These are phyloP conservation scores for Aphis gossypii DNA, from an alignment of 1,140 invertebrate genomes.

Conservation along the genomic window DNA sequence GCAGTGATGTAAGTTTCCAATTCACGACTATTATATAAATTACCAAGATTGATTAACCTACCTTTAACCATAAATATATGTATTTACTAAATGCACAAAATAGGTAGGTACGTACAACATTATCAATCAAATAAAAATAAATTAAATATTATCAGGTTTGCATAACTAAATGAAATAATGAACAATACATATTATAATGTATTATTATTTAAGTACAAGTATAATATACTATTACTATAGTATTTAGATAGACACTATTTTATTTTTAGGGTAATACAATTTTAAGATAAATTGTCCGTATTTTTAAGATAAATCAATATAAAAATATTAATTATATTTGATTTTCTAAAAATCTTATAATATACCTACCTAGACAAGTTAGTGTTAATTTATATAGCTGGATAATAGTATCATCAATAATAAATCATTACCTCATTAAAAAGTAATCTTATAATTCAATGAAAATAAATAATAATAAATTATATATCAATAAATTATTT, in stretches of 20 bases:
- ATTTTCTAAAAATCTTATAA: not conserved
- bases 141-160: not conserved
- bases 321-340: not conserved
- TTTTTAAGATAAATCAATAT: not conserved
- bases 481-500: not conserved
- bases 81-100: not conserved
- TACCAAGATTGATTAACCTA: not conserved
- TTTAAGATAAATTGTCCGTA: too few species aligned
- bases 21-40: not conserved
- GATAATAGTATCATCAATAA: too few species aligned
- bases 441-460: not conserved
- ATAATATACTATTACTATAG: too few species aligned
- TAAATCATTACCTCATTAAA: not conserved
- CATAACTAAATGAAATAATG: not conserved
- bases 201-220: not conserved
- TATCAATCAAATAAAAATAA: not conserved
- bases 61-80: not conserved
- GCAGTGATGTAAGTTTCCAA: not conserved
- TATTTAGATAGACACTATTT: not conserved
- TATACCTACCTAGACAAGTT: too few species aligned
- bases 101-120: not conserved
- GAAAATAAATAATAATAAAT: not conserved
- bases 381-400: too few species aligned
- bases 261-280: not conserved
- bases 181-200: not conserved